Base-by-base conservation (phyloP, 64 coral and sea anemone species). In the Montipora cactus region DNA sequence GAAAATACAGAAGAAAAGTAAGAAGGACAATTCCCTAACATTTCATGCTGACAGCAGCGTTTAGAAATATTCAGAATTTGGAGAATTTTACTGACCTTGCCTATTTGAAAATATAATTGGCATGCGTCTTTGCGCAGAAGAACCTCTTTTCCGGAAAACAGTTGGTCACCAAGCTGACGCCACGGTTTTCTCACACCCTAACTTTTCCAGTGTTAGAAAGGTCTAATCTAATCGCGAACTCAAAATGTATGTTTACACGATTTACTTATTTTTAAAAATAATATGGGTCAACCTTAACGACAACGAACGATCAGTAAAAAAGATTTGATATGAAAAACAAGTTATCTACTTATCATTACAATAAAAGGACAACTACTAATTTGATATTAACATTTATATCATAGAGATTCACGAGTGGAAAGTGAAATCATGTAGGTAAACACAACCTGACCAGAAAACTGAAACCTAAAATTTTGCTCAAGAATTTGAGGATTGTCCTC, bases 341-440 rank as follows among this genome's bases (percentile, higher is more conserved):
- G 2, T 19, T 67, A 8, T 47, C 8, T 28, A 19, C 44, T 71
- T 19, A n/a, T 72, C 44, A 71, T 50, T 59, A 1, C 18, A 8
- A 71, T 50, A 14, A 86, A 86, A 51, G 82, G 68, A 72, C 82
- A 72, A 86, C 66, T 86, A 20, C 20, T 86, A 70, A 71, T 72
- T 4, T 14, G 37, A 8, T 86, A 9, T 47, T 52, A 71, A 23
- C 18, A 49, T 86, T 86, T 86, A 49, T 22, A 21, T 49, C 82
- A 70, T 71, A 86, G 66, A 49, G 66, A 84, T 47, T 84, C 37
- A 28, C 81, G 81, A 22, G 28, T 45, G 62, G 18, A 44, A 49
- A 70, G 47, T 37, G 47, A 86, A 86, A 86, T 86, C 47, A 21
- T 25, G 19, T 68, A 71, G 16, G 66, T 71, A 86, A 86, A 86